Evolutionary conservation across 2,113 vertebrate species (phyloP).

Genomic region (Poeciliopsis retropinna): DNA sequence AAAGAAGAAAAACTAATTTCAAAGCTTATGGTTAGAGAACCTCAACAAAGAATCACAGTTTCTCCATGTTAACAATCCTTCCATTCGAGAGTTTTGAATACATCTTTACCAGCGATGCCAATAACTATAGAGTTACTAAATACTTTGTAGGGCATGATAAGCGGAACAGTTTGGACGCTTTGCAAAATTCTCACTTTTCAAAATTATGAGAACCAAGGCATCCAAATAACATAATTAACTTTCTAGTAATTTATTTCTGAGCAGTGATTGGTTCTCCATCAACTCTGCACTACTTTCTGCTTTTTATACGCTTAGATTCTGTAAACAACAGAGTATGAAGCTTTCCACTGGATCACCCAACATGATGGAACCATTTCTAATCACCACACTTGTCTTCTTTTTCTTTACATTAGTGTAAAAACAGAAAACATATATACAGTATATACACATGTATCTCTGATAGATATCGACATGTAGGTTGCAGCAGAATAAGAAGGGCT

Average conservation of each 20-base stretch:
- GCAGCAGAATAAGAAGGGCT: conserved; percentile 28
- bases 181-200: background rate
- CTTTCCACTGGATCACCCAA: background rate
- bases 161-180: conserved; percentile 1
- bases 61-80: background rate
- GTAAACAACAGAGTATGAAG: conserved; percentile 3
- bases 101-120: background rate
- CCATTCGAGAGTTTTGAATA: background rate
- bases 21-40: background rate
- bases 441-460: background rate
- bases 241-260: background rate
- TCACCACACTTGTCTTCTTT: background rate
- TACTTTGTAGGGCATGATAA: background rate
- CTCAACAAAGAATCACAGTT: background rate
- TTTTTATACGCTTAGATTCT: background rate
- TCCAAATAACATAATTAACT: background rate
- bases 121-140: background rate
- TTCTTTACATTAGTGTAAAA: conserved; percentile 1
- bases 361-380: background rate
- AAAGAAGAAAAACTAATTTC: no score
- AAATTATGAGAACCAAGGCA: conserved; percentile 29
- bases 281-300: background rate
- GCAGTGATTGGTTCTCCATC: background rate
- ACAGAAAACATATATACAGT: background rate
- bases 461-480: background rate